Evolutionary conservation across 2,797 vertebrate species (phyloP).

Genomic region (Hippocampus kuda): DNA sequence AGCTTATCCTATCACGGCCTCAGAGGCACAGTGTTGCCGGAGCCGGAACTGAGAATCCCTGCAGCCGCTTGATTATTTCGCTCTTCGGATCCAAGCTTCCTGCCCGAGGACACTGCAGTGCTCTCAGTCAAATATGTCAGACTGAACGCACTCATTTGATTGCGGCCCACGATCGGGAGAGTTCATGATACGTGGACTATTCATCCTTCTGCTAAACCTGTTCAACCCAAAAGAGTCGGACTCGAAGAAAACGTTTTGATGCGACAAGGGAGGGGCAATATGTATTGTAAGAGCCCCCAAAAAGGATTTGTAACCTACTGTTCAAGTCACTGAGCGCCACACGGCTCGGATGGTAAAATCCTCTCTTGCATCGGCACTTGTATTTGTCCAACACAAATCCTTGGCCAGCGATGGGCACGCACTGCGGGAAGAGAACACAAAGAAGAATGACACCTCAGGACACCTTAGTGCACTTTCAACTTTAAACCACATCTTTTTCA

Average conservation of each 20-base stretch:
- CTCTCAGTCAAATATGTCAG: slow-evolving; percentile 33
- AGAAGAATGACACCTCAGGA: slow-evolving; percentile 1
- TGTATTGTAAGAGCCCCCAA: slow-evolving; percentile 23
- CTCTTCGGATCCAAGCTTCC: slow-evolving; percentile 37
- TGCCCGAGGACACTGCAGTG: slow-evolving; percentile 35
- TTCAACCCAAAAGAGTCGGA: slow-evolving; percentile 12
- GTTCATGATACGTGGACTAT: background rate
- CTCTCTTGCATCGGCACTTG: slow-evolving; percentile 87
- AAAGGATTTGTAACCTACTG: slow-evolving; percentile 75
- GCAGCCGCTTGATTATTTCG: slow-evolving; percentile 39
- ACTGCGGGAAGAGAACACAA: slow-evolving; percentile 62
- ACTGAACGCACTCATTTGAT: background rate
- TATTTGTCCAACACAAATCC: slow-evolving; percentile 97
- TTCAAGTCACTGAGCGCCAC: slow-evolving; percentile 85
- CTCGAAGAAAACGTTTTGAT: slow-evolving; percentile 29
- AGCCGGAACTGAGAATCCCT: slow-evolving; percentile 39
- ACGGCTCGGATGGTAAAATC: slow-evolving; percentile 88
- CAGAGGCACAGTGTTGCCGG: slow-evolving; percentile 27
- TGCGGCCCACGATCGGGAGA: background rate
- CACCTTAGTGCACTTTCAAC: background rate
- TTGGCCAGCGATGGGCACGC: slow-evolving; percentile 84
- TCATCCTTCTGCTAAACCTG: background rate
- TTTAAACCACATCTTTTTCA: no score
- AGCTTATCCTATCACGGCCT: slow-evolving; percentile 40
- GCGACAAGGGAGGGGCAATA: slow-evolving; percentile 24